A percentile compares a stretch with the other conserved stretches of the same genome.
Evolutionary conservation across 2,888 invertebrate genomes (phyloP).

Genomic region (Cheilosia scutellata): DNA sequence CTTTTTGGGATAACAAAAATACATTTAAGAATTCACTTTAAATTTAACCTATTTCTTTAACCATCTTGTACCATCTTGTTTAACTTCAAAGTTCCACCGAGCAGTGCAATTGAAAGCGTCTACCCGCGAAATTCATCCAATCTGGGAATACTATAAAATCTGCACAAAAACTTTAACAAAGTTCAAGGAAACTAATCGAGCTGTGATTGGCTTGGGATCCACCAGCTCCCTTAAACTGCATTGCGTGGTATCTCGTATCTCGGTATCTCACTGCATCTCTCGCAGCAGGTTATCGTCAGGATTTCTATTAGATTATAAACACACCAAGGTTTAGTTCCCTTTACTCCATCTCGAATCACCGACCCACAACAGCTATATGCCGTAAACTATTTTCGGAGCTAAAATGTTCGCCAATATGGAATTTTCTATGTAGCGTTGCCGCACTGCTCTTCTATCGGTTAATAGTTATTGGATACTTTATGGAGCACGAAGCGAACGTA

Average conservation of each 20-base stretch:
- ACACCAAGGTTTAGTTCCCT: conserved; percentile 17
- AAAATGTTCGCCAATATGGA: conserved; percentile 27
- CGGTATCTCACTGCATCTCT: conserved; percentile 28
- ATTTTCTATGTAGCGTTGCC: conserved; percentile 36
- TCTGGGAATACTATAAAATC: background rate
- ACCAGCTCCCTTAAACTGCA: conserved; percentile 3
- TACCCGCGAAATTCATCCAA: background rate
- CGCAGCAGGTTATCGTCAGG: conserved; percentile 17
- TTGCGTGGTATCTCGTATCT: conserved; percentile 12
- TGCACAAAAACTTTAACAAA: conserved; percentile 19
- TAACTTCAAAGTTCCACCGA: background rate
- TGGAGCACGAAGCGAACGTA: conserved; percentile 15
- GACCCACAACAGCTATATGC: background rate
- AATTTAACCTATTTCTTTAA: no score
- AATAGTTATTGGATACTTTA: conserved; percentile 57
- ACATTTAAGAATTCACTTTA: no score
- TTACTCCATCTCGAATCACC: background rate
- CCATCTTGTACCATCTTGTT: no score
- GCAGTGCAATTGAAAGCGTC: conserved; percentile 1
- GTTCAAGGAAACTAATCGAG: conserved; percentile 49
- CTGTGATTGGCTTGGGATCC: conserved; percentile 47
- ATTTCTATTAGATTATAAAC: conserved; percentile 52
- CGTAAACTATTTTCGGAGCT: conserved; percentile 34
- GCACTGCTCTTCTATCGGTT: conserved; percentile 29
- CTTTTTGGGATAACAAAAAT: no score